Evolutionary conservation across 1,140 invertebrate genomes (phyloP).

Genomic region (Drosophila quadrilineata): DNA sequence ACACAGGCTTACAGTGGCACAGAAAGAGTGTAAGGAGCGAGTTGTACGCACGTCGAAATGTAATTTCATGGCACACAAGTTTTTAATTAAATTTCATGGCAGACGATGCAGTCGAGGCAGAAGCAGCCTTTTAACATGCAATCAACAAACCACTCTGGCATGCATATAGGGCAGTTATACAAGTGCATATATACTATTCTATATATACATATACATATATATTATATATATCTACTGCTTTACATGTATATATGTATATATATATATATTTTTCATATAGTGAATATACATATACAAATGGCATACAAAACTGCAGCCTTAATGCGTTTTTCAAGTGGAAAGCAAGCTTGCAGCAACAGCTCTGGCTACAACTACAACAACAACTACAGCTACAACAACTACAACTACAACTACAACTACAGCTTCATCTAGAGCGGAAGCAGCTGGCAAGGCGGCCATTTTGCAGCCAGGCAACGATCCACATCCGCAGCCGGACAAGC

Average conservation of each 20-base stretch:
- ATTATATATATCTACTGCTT: conserved; percentile 11
- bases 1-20: conserved; percentile 14
- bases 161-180: conserved; percentile 70
- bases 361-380: no score
- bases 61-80: conserved; percentile 80
- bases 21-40: conserved; percentile 19
- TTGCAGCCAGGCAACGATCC: conserved; percentile 44
- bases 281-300: conserved; percentile 57
- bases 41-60: conserved; percentile 69
- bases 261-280: conserved; percentile 28
- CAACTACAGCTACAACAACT: conserved; percentile 29
- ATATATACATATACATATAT: conserved; percentile 35
- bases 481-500: conserved; percentile 34
- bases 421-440: conserved; percentile 13
- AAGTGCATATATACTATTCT: conserved; percentile 50
- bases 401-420: not conserved
- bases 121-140: conserved; percentile 72
- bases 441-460: conserved; percentile 35
- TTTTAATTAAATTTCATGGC: conserved; percentile 80
- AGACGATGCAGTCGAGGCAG: conserved; percentile 52
- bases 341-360: conserved; percentile 35
- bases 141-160: conserved; percentile 76
- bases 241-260: conserved; percentile 3
- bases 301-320: conserved; percentile 70
- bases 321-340: conserved; percentile 77